A percentile compares a stretch with the other conserved stretches of the same genome.
These are phyloP conservation scores for Anthoptus insignis DNA, from an alignment of 2,888 invertebrate genomes.

Conservation along the genomic window DNA sequence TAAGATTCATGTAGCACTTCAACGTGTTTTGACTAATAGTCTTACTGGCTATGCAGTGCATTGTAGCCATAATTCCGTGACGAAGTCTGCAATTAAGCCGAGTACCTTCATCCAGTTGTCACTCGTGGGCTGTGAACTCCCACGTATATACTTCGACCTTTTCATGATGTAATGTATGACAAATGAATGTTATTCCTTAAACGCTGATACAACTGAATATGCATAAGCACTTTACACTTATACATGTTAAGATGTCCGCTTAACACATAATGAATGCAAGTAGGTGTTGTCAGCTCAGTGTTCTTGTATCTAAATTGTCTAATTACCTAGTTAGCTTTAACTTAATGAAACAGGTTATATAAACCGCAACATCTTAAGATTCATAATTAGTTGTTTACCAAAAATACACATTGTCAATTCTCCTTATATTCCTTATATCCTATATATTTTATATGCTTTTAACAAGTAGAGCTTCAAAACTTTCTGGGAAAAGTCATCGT, in stretches of 20 bases:
- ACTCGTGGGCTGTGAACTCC: constrained; percentile 70
- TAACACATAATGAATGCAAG: constrained; percentile 17
- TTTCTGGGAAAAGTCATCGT: too few relatives aligned
- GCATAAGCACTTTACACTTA: constrained; percentile 29
- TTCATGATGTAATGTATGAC: constrained; percentile 51
- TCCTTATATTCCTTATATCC: too few relatives aligned
- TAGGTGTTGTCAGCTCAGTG: not conserved
- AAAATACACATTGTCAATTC: too few relatives aligned
- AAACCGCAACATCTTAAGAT: too few relatives aligned
- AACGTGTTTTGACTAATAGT: not conserved
- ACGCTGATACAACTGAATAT: constrained; percentile 20
- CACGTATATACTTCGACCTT: constrained; percentile 72
- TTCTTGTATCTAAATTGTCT: constrained; percentile 31
- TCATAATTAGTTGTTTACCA: too few relatives aligned
- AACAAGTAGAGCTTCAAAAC: too few relatives aligned
- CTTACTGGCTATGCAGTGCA: not conserved
- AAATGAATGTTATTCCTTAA: constrained; percentile 35
- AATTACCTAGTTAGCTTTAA: constrained; percentile 17
- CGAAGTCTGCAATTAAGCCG: constrained; percentile 65
- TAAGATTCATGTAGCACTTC: not conserved
- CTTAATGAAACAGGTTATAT: too few relatives aligned
- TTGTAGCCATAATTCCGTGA: constrained; percentile 14
- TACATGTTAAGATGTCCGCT: constrained; percentile 53
- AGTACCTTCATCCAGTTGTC: constrained; percentile 65
- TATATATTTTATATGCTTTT: too few relatives aligned